These are phyloP conservation scores for Drosophila grimshawi DNA, from an alignment of 1,140 invertebrate genomes.

Conservation along the genomic window DNA sequence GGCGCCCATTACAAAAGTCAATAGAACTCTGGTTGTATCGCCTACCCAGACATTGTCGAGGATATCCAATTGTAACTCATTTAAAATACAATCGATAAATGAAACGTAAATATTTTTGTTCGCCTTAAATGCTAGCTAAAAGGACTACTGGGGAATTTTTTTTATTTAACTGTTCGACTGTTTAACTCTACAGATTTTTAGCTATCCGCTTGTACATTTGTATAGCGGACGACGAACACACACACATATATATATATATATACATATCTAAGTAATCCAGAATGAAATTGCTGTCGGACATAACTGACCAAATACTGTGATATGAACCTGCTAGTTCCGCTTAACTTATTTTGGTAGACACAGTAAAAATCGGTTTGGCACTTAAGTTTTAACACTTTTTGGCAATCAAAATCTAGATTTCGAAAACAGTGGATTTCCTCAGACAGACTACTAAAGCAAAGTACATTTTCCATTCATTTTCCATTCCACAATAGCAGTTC, in stretches of 20 bases:
- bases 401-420: no score
- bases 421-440: no score
- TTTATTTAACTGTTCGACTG: conserved; percentile 45
- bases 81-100: conserved; percentile 81
- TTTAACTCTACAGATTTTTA: conserved; percentile 2
- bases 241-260: neutral
- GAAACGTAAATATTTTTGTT: conserved; percentile 46
- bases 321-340: no score
- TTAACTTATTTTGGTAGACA: no score
- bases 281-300: neutral
- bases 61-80: conserved; percentile 50
- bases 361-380: no score
- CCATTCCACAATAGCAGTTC: no score
- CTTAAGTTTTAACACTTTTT: no score
- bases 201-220: conserved; percentile 22
- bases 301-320: neutral
- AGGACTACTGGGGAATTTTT: conserved; percentile 48
- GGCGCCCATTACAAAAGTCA: conserved; percentile 72
- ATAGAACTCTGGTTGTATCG: conserved; percentile 21
- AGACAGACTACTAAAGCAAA: no score
- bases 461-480: no score
- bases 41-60: conserved; percentile 9
- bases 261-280: neutral
- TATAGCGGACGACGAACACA: conserved; percentile 31
- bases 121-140: conserved; percentile 14